Evolutionary conservation across 2,888 invertebrate genomes (phyloP).

Genomic region (Myopa testacea): DNA sequence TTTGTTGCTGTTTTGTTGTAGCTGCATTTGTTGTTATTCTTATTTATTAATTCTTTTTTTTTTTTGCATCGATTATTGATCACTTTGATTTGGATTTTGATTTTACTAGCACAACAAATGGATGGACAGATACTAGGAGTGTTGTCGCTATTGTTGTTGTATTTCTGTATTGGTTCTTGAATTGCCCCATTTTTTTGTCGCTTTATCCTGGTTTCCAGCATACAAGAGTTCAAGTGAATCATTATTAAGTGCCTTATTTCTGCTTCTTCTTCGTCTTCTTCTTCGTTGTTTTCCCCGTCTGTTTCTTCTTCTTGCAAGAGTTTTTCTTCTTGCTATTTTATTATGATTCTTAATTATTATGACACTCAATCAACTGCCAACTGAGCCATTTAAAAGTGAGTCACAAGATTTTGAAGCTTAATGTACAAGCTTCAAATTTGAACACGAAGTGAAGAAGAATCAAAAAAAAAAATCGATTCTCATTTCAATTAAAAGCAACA

Average conservation of each 20-base stretch:
- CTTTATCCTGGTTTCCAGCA: neutral
- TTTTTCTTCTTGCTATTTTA: neutral
- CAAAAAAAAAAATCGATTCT: too few relatives aligned
- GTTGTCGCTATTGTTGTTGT: neutral
- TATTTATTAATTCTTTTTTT: neutral
- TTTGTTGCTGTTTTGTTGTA: neutral
- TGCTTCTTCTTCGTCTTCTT: too few relatives aligned
- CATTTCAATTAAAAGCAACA: too few relatives aligned
- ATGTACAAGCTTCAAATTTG: too few relatives aligned
- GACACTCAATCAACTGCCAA: too few relatives aligned
- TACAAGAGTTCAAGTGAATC: neutral
- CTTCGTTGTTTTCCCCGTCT: neutral
- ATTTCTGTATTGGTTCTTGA: neutral
- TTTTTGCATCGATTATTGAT: neutral
- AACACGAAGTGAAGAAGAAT: too few relatives aligned
- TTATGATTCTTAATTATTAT: neutral
- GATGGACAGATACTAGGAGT: neutral
- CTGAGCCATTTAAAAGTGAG: too few relatives aligned
- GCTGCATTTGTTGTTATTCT: neutral
- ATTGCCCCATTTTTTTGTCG: neutral
- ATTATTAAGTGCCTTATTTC: too few relatives aligned
- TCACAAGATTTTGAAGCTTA: too few relatives aligned
- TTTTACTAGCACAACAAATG: slow-evolving; percentile 28
- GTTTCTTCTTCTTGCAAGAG: neutral
- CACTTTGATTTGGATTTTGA: neutral